A percentile compares a stretch with the other conserved stretches of the same genome.
phyloP scores from a whole-genome alignment of 2,113 vertebrate species.

The Bubo scandiacus region DNA sequence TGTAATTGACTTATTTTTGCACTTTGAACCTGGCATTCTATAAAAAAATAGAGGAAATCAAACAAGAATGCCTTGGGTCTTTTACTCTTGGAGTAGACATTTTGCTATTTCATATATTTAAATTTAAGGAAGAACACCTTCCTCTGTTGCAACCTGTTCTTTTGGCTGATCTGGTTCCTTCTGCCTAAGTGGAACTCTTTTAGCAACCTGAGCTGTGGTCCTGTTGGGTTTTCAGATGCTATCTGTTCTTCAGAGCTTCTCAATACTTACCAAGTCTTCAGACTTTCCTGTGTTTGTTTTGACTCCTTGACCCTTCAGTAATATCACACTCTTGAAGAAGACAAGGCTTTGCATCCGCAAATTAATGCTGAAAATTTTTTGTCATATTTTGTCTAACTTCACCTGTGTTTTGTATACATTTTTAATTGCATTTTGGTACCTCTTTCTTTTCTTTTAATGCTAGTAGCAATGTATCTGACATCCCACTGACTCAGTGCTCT shows the following conservation, averaged over 20 bases:
- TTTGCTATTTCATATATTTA: neutral
- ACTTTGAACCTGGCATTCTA: neutral
- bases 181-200: neutral
- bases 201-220: neutral
- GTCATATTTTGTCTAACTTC: neutral
- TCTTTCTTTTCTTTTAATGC: neutral
- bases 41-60: neutral
- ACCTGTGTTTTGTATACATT: neutral
- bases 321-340: neutral
- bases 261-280: neutral
- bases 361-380: neutral
- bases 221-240: neutral
- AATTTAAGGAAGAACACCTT: neutral
- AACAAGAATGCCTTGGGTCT: neutral
- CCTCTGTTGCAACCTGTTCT: neutral
- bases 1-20: neutral
- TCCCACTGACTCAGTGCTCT: neutral
- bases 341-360: neutral
- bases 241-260: neutral
- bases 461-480: neutral
- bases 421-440: slow-evolving; percentile 1
- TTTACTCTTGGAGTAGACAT: neutral
- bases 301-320: neutral
- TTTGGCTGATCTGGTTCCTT: neutral
- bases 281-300: neutral